Percentiles rank a stretch among this genome's conserved stretches.
These are phyloP conservation scores for Tenodera sinensis DNA, from an alignment of 2,888 invertebrate species.

Conservation along the genomic window DNA sequence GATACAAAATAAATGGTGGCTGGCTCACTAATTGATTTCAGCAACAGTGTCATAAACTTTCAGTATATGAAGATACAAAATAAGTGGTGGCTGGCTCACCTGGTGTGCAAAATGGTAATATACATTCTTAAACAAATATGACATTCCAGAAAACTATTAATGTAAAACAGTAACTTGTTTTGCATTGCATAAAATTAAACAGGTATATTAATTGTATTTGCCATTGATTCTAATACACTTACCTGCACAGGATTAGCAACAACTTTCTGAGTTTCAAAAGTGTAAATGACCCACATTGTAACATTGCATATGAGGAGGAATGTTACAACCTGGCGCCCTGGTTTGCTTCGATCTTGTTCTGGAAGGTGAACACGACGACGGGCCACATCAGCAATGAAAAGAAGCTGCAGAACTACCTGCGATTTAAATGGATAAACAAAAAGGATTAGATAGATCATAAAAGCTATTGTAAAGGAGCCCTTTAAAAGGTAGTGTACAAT, in stretches of 20 bases:
- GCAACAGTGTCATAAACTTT: too few relatives aligned
- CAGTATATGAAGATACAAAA: too few relatives aligned
- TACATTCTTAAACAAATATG: too few relatives aligned
- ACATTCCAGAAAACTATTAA: neutral
- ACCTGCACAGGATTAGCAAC: conserved; percentile 80
- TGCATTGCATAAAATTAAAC: neutral
- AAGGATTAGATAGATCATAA: too few relatives aligned
- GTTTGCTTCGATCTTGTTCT: conserved; percentile 90
- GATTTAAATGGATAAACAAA: too few relatives aligned
- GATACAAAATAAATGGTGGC: too few relatives aligned
- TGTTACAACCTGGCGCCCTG: conserved; percentile 91
- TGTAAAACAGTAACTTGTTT: too few relatives aligned
- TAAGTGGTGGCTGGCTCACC: too few relatives aligned
- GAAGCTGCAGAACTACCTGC: conserved; percentile 84
- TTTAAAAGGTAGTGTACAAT: too few relatives aligned
- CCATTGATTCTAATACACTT: conserved; percentile 39
- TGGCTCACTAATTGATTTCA: too few relatives aligned
- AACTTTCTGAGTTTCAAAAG: conserved; percentile 91
- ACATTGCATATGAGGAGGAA: conserved; percentile 93
- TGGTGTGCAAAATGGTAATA: too few relatives aligned
- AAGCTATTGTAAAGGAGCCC: too few relatives aligned
- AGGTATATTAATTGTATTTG: neutral
- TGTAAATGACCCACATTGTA: conserved; percentile 94
- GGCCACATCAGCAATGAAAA: conserved; percentile 91
- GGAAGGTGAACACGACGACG: conserved; percentile 87